Evolutionary conservation across 2,797 vertebrate genomes (phyloP).

Genomic region (Rhinatrema bivittatum): DNA sequence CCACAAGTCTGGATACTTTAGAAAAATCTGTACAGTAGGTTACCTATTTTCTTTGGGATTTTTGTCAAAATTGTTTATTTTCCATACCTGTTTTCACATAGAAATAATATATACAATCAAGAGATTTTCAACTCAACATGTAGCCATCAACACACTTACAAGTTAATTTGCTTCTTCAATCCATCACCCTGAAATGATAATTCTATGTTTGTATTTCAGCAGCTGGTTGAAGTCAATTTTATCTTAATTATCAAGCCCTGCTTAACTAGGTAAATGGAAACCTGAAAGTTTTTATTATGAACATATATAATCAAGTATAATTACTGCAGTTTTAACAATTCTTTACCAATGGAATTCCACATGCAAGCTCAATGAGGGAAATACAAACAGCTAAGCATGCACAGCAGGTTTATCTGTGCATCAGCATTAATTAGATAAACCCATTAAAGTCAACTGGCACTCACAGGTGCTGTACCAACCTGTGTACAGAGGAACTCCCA

Average conservation of each 20-base stretch:
- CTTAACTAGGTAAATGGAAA: constrained; percentile 19
- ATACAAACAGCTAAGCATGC: neutral
- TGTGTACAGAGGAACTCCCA: neutral
- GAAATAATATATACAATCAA: no score
- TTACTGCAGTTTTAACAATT: constrained; percentile 18
- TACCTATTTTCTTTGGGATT: no score
- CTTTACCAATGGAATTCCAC: constrained; percentile 6
- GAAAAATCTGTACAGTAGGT: no score
- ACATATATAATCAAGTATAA: constrained; percentile 18
- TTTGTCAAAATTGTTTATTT: no score
- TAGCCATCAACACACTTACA: no score
- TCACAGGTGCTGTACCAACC: constrained; percentile 3
- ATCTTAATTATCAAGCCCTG: constrained; percentile 15
- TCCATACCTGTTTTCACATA: no score
- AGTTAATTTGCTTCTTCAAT: constrained; percentile 5
- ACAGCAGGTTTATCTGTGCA: neutral
- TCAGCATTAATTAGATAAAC: constrained; percentile 11
- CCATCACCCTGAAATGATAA: constrained; percentile 13
- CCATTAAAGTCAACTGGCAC: neutral
- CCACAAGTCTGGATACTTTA: no score
- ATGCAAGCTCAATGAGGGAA: constrained; percentile 6
- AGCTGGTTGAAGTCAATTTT: constrained; percentile 11
- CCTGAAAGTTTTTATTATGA: constrained; percentile 10
- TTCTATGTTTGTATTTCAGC: constrained; percentile 3
- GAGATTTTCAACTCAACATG: no score